Percentiles rank a stretch among this genome's conserved stretches.
These are phyloP conservation scores for Xyliphius kryptos DNA, from an alignment of 2,113 vertebrate species.

Conservation along the genomic window DNA sequence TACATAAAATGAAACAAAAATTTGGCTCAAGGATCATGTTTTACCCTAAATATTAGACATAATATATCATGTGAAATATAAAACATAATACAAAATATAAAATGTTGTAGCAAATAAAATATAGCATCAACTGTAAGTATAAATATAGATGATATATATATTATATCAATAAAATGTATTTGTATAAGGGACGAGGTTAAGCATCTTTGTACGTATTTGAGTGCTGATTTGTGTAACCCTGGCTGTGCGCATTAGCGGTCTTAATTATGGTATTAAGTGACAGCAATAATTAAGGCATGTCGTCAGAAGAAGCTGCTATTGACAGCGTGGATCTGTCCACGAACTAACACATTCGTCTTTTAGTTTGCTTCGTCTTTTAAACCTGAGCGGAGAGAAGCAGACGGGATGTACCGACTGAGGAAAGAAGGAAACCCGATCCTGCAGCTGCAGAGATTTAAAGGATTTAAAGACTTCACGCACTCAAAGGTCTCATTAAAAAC, in stretches of 20 bases:
- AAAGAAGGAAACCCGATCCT: slow-evolving; percentile 70
- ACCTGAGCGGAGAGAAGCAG: slow-evolving; percentile 23
- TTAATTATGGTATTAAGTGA: not conserved
- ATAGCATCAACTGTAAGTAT: too few relatives aligned
- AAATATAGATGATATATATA: too few relatives aligned
- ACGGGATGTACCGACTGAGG: slow-evolving; percentile 55
- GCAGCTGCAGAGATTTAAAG: slow-evolving; percentile 65
- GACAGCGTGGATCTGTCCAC: not conserved
- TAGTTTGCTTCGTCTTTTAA: not conserved
- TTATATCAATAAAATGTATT: too few relatives aligned
- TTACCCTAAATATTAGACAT: too few relatives aligned
- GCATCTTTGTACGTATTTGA: not conserved
- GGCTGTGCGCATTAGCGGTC: not conserved
- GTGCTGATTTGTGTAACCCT: not conserved
- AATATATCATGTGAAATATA: too few relatives aligned
- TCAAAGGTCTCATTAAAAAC: slow-evolving; percentile 55
- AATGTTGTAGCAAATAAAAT: too few relatives aligned
- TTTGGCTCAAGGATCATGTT: too few relatives aligned
- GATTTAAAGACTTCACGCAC: slow-evolving; percentile 74
- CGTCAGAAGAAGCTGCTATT: not conserved
- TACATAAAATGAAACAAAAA: too few relatives aligned
- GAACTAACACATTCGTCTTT: not conserved
- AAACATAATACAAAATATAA: too few relatives aligned
- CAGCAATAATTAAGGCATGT: not conserved
- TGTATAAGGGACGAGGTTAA: too few relatives aligned